Percentiles rank a stretch among this genome's conserved stretches.
Conservation (phyloP, 2,113 vertebrate genomes). For the Silurus glanis region DNA sequence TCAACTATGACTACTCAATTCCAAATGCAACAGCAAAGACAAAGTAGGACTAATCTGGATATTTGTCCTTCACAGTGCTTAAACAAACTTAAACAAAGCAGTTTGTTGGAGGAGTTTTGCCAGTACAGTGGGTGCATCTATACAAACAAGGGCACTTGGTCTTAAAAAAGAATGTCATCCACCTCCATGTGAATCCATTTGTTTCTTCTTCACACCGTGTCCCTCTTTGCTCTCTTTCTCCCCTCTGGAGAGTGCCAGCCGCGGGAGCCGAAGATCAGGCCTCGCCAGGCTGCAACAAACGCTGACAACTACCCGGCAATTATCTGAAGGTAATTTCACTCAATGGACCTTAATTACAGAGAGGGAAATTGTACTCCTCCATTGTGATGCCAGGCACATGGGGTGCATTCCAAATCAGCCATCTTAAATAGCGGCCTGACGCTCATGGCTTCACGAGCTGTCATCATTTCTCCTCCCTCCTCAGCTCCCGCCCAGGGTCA, state of each 20-base stretch:
- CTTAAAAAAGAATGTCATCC: slow-evolving; percentile 35
- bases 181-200: slow-evolving; percentile 43
- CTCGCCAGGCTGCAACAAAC: slow-evolving; percentile 64
- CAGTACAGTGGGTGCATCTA: not conserved
- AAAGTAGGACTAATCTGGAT: not conserved
- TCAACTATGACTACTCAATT: not conserved
- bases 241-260: slow-evolving; percentile 36
- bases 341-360: slow-evolving; percentile 80
- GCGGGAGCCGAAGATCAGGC: slow-evolving; percentile 55
- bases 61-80: not conserved
- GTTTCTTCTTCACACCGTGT: slow-evolving; percentile 30
- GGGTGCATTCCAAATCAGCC: slow-evolving; percentile 62
- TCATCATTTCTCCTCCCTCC: slow-evolving; percentile 58
- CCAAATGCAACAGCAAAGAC: not conserved
- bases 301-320: slow-evolving; percentile 79
- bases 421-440: slow-evolving; percentile 65
- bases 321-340: slow-evolving; percentile 76
- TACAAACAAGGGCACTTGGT: slow-evolving; percentile 19
- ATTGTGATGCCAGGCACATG: slow-evolving; percentile 65
- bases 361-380: slow-evolving; percentile 66
- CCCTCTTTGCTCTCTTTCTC: slow-evolving; percentile 40
- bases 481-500: slow-evolving; percentile 57
- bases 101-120: not conserved
- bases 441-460: slow-evolving; percentile 55
- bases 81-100: slow-evolving; percentile 32